Conservation (phyloP, 2,797 vertebrate species). For the Protonibea diacanthus region DNA sequence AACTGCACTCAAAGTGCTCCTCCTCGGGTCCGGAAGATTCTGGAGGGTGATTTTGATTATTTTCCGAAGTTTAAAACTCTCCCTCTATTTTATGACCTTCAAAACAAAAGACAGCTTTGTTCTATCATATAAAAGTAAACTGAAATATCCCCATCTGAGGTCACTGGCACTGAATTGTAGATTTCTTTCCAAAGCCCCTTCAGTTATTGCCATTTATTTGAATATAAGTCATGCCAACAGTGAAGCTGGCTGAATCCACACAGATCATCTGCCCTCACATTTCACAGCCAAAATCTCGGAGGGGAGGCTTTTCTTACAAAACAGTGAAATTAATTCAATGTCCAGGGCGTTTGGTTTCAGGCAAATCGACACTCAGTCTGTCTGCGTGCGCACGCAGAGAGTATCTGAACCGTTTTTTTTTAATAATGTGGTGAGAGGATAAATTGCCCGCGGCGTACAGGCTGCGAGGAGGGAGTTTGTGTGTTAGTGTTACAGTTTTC, state of each 20-base stretch:
- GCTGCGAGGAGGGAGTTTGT: slow-evolving; percentile 34
- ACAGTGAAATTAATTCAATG: slow-evolving; percentile 12
- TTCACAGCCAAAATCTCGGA: background rate
- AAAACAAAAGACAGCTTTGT: slow-evolving; percentile 8
- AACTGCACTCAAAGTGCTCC: too few species aligned
- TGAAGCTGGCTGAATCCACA: slow-evolving; percentile 19
- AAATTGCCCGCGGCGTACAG: background rate
- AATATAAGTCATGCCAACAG: background rate
- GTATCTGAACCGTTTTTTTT: slow-evolving; percentile 11
- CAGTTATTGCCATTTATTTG: slow-evolving; percentile 17
- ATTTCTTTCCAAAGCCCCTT: slow-evolving; percentile 19
- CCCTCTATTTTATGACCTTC: background rate
- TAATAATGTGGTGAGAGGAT: background rate
- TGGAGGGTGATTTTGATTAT: slow-evolving; percentile 1
- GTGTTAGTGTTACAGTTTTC: slow-evolving; percentile 46
- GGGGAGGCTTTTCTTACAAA: background rate
- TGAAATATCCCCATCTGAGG: background rate
- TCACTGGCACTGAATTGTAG: background rate
- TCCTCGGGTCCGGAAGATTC: background rate
- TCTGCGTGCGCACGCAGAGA: slow-evolving; percentile 6
- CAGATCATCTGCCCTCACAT: background rate
- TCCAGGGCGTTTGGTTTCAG: slow-evolving; percentile 17
- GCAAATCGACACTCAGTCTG: background rate
- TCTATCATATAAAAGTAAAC: background rate
- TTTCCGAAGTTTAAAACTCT: background rate